Evolutionary conservation across 2,113 vertebrate genomes (phyloP), one percentile per base, ranked within the genome.

Genomic region (Nannobrachium achirus): DNA sequence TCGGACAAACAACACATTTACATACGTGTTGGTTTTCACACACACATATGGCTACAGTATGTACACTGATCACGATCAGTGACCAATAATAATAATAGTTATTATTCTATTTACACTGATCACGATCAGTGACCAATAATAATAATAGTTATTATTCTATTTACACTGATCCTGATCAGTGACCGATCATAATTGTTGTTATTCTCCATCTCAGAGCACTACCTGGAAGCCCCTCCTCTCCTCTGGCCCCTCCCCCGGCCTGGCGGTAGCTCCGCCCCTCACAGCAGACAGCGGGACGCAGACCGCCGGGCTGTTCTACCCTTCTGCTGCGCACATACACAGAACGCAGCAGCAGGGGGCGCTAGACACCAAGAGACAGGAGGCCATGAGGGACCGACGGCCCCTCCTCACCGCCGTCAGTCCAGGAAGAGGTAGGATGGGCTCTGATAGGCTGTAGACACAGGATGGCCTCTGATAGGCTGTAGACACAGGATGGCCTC

Each of bases 391-490:
- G 53, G 91, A 93, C 78, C 92, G 70, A 18, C 93, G 85, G 13
- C 93, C 93, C 1, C 87, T 90, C 0, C 85, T 94, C 71, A 95
- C 94, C 14, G 91, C 95, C 1, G 8, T 97, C 81, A 99, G 98
- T 86, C 97, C 97, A 0, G 97, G 97, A 15, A 90, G 92, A 95
- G 97, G 97, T 98, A 69, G n/a, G n/a, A n/a, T n/a, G n/a, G n/a
- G n/a, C n/a, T n/a, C n/a, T n/a, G n/a, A n/a, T n/a, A n/a, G n/a
- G n/a, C n/a, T n/a, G n/a, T n/a, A n/a, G n/a, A n/a, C n/a, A n/a
- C n/a, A n/a, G n/a, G n/a, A n/a, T n/a, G n/a, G n/a, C n/a, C n/a
- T n/a, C n/a, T n/a, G n/a, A n/a, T n/a, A n/a, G n/a, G n/a, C n/a
- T n/a, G n/a, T n/a, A n/a, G n/a, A n/a, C n/a, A n/a, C n/a, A n/a